These are phyloP conservation scores for Drosophila limbata DNA, from an alignment of 2,888 invertebrate genomes.

Conservation along the genomic window DNA sequence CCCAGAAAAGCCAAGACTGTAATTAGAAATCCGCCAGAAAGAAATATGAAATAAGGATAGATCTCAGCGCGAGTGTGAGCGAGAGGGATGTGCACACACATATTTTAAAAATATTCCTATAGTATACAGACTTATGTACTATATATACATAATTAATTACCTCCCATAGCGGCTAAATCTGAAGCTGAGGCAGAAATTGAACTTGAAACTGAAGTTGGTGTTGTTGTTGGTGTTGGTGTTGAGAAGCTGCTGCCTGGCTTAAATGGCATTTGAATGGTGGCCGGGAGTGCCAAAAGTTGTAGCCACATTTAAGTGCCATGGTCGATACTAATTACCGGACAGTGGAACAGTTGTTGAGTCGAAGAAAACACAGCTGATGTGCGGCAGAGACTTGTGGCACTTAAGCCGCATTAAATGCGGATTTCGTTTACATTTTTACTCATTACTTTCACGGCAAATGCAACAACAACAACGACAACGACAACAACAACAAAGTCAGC, in stretches of 20 bases:
- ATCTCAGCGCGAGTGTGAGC: background rate
- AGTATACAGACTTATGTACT: constrained; percentile 12
- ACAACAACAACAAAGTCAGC: constrained; percentile 4
- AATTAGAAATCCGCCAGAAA: constrained; percentile 67
- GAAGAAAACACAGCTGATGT: constrained; percentile 23
- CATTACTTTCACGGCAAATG: constrained; percentile 36
- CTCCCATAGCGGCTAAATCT: constrained; percentile 3
- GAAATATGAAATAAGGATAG: background rate
- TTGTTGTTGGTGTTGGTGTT: background rate
- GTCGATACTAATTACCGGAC: constrained; percentile 57
- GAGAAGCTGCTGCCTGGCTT: constrained; percentile 38
- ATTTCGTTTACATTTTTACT: constrained; percentile 71
- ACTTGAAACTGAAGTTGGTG: background rate
- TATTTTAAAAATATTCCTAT: constrained; percentile 9
- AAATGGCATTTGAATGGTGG: constrained; percentile 51
- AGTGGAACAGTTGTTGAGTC: background rate
- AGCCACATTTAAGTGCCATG: constrained; percentile 10
- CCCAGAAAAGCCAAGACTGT: constrained; percentile 71
- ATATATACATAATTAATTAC: constrained; percentile 75
- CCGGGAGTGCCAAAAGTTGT: constrained; percentile 29
- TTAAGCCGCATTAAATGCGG: constrained; percentile 71
- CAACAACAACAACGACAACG: constrained; percentile 10
- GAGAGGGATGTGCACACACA: constrained; percentile 8
- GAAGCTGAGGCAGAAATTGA: background rate
- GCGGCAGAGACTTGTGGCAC: constrained; percentile 47